Percentiles rank a stretch among this genome's conserved stretches.
Evolutionary conservation across 1,140 invertebrate species (phyloP).

Genomic region (Drosophila funebris): DNA sequence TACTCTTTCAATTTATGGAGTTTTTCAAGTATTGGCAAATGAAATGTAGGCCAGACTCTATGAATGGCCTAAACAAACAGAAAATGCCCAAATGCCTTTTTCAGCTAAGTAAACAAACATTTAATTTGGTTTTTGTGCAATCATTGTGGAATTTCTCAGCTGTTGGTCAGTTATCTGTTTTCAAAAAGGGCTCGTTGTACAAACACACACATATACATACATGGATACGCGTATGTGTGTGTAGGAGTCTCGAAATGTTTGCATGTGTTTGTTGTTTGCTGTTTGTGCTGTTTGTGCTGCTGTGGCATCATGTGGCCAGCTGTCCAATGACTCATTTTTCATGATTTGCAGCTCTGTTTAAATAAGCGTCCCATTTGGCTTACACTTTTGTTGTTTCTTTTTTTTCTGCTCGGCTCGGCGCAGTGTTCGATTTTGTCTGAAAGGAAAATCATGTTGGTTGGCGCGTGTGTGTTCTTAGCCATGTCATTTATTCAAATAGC

Average conservation of each 20-base stretch:
- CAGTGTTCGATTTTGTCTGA: constrained; percentile 31
- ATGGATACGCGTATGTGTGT: neutral
- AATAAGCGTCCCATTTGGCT: constrained; percentile 20
- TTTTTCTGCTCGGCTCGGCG: constrained; percentile 3
- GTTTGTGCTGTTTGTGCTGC: too few species aligned
- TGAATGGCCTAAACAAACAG: neutral
- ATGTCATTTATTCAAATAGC: constrained; percentile 36
- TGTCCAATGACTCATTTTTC: constrained; percentile 53
- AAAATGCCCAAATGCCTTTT: neutral
- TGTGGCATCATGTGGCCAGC: constrained; percentile 36
- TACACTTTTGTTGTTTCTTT: constrained; percentile 1
- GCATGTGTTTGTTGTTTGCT: neutral
- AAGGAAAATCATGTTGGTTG: constrained; percentile 42
- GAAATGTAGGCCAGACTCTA: neutral
- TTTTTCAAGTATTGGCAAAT: constrained; percentile 1
- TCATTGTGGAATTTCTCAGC: constrained; percentile 4
- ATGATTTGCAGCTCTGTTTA: constrained; percentile 43
- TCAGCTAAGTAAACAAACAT: constrained; percentile 1
- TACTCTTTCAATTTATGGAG: neutral
- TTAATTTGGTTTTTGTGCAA: constrained; percentile 23
- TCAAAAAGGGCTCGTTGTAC: neutral
- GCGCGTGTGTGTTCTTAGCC: constrained; percentile 21
- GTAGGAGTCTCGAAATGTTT: neutral
- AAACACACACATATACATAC: neutral
- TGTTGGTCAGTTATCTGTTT: neutral